These are phyloP conservation scores for Lateolabrax maculatus DNA, from an alignment of 2,797 vertebrate species.

Conservation along the genomic window DNA sequence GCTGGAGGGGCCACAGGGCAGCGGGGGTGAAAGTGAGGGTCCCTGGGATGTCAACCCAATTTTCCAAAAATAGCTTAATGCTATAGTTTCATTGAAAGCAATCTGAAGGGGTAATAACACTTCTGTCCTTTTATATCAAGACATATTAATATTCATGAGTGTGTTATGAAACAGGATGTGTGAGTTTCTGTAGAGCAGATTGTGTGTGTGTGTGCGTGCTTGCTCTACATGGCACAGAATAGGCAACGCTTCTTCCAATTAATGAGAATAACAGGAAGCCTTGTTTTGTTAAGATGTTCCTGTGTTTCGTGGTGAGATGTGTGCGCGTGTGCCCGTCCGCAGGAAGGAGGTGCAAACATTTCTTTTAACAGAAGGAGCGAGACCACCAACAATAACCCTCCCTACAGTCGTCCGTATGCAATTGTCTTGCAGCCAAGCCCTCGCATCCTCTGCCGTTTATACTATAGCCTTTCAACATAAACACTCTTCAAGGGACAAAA, in stretches of 20 bases:
- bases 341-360: constrained; percentile 77
- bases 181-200: constrained; percentile 41
- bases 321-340: constrained; percentile 33
- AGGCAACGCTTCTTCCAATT: constrained; percentile 58
- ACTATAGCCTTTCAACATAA: constrained; percentile 60
- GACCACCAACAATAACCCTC: constrained; percentile 44
- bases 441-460: constrained; percentile 42
- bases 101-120: constrained; percentile 66
- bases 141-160: constrained; percentile 62
- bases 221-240: constrained; percentile 45
- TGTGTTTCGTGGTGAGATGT: constrained; percentile 64
- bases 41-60: constrained; percentile 65
- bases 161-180: constrained; percentile 63
- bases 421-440: constrained; percentile 51
- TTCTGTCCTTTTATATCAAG: constrained; percentile 64
- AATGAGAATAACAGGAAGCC: constrained; percentile 81
- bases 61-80: constrained; percentile 65
- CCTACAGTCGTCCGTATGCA: constrained; percentile 43
- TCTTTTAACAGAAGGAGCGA: constrained; percentile 50
- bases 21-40: constrained; percentile 31
- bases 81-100: constrained; percentile 63
- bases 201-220: constrained; percentile 19
- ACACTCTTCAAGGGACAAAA: constrained; percentile 52
- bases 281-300: constrained; percentile 79
- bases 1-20: constrained; percentile 60